Evolutionary conservation across 2,888 invertebrate species (phyloP).

Genomic region (Conomelus anceps): DNA sequence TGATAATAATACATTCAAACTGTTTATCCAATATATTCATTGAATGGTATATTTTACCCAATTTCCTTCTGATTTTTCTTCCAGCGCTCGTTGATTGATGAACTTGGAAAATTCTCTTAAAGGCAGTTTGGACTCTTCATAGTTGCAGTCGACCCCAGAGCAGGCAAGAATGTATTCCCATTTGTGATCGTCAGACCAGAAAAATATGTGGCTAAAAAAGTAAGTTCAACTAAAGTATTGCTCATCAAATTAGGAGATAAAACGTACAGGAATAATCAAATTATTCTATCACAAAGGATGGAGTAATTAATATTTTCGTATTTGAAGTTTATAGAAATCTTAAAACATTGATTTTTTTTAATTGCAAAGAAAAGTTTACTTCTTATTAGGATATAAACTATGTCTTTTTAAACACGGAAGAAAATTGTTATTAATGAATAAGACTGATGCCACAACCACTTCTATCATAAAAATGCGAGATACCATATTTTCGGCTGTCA

Average conservation of each 20-base stretch:
- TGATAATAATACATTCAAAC: background rate
- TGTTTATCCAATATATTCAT: background rate
- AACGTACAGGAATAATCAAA: too few relatives aligned
- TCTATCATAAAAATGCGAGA: too few relatives aligned
- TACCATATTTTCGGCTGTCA: too few relatives aligned
- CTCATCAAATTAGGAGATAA: background rate
- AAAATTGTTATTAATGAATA: too few relatives aligned
- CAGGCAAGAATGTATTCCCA: conserved; percentile 43
- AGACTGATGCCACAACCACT: too few relatives aligned
- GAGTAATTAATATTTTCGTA: too few relatives aligned
- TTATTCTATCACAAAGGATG: too few relatives aligned
- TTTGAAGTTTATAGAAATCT: too few relatives aligned
- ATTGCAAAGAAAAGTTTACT: too few relatives aligned
- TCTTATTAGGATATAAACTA: too few relatives aligned
- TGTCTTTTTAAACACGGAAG: too few relatives aligned
- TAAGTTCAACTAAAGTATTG: background rate
- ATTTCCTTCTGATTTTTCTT: conserved; percentile 40
- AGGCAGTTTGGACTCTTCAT: conserved; percentile 35
- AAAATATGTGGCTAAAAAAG: conserved; percentile 33
- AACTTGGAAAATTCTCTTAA: conserved; percentile 38
- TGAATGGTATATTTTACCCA: conserved; percentile 37
- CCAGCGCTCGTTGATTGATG: conserved; percentile 38
- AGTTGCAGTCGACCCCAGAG: conserved; percentile 41
- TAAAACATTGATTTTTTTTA: too few relatives aligned
- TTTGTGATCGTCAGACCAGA: conserved; percentile 37